Evolutionary conservation across 2,888 invertebrate genomes (phyloP).

Genomic region (Daptonema setosum): DNA sequence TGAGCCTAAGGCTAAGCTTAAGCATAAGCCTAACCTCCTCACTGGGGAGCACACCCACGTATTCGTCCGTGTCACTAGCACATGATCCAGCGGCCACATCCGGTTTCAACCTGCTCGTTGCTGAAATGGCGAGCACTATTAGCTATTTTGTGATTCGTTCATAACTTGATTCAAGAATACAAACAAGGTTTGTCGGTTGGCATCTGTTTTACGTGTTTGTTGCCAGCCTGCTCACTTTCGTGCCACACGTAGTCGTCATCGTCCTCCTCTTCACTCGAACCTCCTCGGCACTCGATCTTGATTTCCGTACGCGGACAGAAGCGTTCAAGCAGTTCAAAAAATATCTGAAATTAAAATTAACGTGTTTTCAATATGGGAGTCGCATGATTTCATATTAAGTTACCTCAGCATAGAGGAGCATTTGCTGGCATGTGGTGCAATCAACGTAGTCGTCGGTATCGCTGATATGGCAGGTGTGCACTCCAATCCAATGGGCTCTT

Average conservation of each 20-base stretch:
- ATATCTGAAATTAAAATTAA: slow-evolving; percentile 12
- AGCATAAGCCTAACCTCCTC: no score
- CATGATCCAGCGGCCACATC: no score
- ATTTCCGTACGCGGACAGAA: slow-evolving; percentile 5
- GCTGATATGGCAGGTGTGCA: slow-evolving; percentile 34
- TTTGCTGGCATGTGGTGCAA: slow-evolving; percentile 38
- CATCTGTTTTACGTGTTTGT: background rate
- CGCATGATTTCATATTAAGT: background rate
- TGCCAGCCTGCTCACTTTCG: slow-evolving; percentile 4
- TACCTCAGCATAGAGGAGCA: background rate
- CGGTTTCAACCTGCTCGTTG: no score
- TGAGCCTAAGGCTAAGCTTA: no score
- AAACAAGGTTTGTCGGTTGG: background rate
- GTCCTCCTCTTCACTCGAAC: slow-evolving; percentile 4
- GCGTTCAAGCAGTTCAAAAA: slow-evolving; percentile 22
- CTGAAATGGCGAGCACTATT: no score
- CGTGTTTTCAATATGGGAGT: background rate
- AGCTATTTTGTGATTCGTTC: background rate
- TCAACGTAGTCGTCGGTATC: slow-evolving; percentile 38
- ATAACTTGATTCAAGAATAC: no score
- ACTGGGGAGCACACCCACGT: slow-evolving; percentile 59
- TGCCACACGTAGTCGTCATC: slow-evolving; percentile 2
- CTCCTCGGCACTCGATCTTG: slow-evolving; percentile 1
- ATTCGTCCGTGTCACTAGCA: slow-evolving; percentile 42
- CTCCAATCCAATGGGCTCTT: slow-evolving; percentile 48